A percentile compares a stretch with the other conserved stretches of the same genome.
These are phyloP conservation scores for Bugulina stolonifera DNA, from an alignment of 2,888 invertebrate genomes.

Conservation along the genomic window DNA sequence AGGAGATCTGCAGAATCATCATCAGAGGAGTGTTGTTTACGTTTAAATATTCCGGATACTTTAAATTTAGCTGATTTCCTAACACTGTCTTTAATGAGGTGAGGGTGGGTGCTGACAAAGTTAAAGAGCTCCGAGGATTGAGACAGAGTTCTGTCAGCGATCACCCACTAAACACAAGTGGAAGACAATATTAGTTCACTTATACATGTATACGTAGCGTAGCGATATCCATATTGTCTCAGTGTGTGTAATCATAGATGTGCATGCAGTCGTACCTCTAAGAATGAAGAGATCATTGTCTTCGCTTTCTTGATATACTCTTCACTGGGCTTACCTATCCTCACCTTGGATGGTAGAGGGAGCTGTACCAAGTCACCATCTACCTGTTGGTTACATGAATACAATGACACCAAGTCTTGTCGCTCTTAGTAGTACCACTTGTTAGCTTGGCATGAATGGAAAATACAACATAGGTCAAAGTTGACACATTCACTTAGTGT, in stretches of 20 bases:
- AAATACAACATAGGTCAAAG: too few relatives aligned
- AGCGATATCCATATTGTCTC: too few relatives aligned
- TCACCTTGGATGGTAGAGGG: neutral
- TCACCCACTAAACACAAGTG: neutral
- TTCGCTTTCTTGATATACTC: slow-evolving; percentile 12
- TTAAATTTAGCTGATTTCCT: neutral
- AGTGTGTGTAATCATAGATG: too few relatives aligned
- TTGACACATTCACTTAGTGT: too few relatives aligned
- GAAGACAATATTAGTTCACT: too few relatives aligned
- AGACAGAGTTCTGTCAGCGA: slow-evolving; percentile 15
- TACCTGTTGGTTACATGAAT: neutral
- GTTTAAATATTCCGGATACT: neutral
- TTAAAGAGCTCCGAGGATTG: slow-evolving; percentile 20
- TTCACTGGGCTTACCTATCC: slow-evolving; percentile 15
- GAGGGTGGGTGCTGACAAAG: slow-evolving; percentile 23
- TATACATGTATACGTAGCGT: too few relatives aligned
- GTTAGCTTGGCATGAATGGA: too few relatives aligned
- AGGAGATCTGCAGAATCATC: neutral
- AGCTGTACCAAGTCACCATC: slow-evolving; percentile 1
- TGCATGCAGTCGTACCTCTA: too few relatives aligned
- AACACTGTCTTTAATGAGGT: slow-evolving; percentile 8
- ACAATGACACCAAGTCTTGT: too few relatives aligned
- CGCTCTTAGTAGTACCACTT: too few relatives aligned
- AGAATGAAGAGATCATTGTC: neutral
- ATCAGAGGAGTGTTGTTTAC: neutral